Conservation (phyloP, 2,797 vertebrate genomes). For the Pseudopleuronectes americanus region DNA sequence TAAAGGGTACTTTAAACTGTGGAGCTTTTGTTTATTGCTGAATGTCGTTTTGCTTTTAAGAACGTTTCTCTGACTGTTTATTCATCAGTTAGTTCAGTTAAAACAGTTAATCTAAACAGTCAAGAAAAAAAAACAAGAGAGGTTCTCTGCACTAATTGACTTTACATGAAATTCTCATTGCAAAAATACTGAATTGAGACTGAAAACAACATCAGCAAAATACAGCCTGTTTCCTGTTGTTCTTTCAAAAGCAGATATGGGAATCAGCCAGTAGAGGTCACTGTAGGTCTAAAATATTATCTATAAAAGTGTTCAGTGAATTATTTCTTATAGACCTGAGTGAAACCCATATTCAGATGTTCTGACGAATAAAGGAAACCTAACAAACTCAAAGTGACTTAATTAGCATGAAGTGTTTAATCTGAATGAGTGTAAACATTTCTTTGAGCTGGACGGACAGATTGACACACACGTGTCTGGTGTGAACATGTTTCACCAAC, state of each 20-base stretch:
- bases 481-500: conserved; percentile 17
- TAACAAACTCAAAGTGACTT: not conserved
- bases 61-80: too few relatives aligned
- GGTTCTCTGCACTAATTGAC: too few relatives aligned
- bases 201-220: not conserved
- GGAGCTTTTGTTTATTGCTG: too few relatives aligned
- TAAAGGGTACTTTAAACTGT: too few relatives aligned
- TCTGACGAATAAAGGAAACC: not conserved
- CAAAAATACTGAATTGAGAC: not conserved
- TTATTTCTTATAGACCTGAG: not conserved
- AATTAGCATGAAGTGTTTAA: not conserved
- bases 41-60: too few relatives aligned
- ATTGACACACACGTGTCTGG: not conserved
- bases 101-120: too few relatives aligned
- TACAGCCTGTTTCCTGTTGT: not conserved
- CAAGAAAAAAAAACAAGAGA: too few relatives aligned
- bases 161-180: too few relatives aligned
- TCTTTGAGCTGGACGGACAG: not conserved
- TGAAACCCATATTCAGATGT: not conserved
- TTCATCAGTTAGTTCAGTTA: too few relatives aligned
- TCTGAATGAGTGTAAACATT: not conserved
- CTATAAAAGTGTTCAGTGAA: not conserved
- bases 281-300: conserved; percentile 32
- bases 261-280: conserved; percentile 70
- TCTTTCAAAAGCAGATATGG: conserved; percentile 16